phyloP scores from a whole-genome alignment of 1,140 invertebrate species.

The Conus betulinus region DNA sequence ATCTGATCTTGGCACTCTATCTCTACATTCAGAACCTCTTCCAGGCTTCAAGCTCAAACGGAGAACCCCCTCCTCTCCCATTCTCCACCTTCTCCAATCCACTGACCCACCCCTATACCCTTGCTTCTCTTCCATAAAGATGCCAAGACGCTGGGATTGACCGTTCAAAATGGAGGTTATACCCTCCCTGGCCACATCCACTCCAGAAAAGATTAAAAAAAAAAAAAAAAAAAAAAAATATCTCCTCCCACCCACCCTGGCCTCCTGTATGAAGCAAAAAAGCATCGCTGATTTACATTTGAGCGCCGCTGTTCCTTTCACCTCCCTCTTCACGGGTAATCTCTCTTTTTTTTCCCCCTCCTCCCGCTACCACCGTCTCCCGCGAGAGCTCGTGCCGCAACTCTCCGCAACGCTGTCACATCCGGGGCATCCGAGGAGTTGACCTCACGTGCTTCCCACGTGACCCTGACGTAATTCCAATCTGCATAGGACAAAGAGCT shows the following conservation, averaged over 20 bases:
- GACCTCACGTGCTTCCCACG: constrained; percentile 31
- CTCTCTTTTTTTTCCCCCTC: neutral
- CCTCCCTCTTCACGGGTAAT: neutral
- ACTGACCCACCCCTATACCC: neutral
- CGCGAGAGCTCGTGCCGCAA: neutral
- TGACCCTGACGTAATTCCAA: constrained; percentile 42
- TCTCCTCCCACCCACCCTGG: neutral
- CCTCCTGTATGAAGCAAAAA: neutral
- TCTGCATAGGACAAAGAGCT: constrained; percentile 40
- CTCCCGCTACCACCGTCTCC: neutral
- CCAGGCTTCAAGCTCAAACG: neutral
- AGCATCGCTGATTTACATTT: neutral
- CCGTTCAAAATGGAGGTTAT: constrained; percentile 24
- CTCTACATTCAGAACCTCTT: constrained; percentile 11
- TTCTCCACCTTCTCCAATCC: neutral
- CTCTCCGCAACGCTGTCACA: constrained; percentile 20
- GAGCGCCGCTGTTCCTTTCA: neutral
- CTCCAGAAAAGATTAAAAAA: neutral
- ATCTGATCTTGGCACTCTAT: constrained; percentile 33
- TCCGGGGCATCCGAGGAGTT: constrained; percentile 33
- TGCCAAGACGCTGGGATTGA: neutral
- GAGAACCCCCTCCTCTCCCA: neutral
- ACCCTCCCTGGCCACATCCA: neutral
- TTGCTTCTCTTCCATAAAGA: neutral
- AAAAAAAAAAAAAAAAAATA: neutral